phyloP scores from a whole-genome alignment of 2,797 vertebrate genomes.

The Falco berigora region DNA sequence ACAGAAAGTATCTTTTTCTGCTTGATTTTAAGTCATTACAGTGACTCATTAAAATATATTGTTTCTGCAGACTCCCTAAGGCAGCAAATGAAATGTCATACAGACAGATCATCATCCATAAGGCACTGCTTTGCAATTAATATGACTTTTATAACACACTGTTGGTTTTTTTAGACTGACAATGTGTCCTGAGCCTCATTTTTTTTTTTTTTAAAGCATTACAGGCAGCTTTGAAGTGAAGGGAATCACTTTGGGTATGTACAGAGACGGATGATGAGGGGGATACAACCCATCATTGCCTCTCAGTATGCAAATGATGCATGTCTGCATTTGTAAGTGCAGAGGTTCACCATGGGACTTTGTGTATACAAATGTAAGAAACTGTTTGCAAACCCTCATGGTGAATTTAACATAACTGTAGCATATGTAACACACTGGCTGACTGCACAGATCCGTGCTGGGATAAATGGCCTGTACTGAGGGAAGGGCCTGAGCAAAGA shows the following conservation, averaged over 20 bases:
- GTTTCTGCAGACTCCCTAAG: conserved; percentile 8
- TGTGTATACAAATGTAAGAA: background rate
- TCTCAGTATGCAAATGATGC: background rate
- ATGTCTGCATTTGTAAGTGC: background rate
- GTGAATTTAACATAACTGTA: background rate
- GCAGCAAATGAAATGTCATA: background rate
- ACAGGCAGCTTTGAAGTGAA: background rate
- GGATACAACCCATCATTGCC: accelerated
- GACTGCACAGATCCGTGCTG: background rate
- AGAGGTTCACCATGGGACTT: background rate
- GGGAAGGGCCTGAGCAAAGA: background rate
- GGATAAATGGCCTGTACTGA: background rate
- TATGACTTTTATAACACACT: background rate
- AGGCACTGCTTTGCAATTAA: conserved; percentile 17
- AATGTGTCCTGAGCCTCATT: background rate
- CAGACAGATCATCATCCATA: background rate
- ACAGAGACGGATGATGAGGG: background rate
- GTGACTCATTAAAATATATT: conserved; percentile 10
- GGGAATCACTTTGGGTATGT: background rate
- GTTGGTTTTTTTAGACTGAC: background rate
- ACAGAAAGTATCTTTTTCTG: background rate
- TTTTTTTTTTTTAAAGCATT: background rate
- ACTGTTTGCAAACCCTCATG: background rate
- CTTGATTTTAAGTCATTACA: background rate
- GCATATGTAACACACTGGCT: background rate